These are phyloP conservation scores for Electrophaes corylata DNA, from an alignment of 2,888 invertebrate species.

Conservation along the genomic window DNA sequence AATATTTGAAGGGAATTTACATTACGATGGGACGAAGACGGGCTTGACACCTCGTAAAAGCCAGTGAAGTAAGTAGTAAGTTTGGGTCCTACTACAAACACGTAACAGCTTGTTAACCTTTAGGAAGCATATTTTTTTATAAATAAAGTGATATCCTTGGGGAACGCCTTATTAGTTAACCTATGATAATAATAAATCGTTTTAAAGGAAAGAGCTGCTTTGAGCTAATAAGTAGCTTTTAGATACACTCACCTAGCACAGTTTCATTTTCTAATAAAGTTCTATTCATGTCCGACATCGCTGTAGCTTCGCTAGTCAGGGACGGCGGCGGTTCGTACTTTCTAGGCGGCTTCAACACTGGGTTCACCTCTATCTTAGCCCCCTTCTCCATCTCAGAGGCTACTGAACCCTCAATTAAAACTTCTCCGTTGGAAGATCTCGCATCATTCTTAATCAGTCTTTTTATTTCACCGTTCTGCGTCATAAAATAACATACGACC, in stretches of 20 bases:
- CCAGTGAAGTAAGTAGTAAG: conserved; percentile 1
- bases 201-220: too few species aligned
- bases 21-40: conserved; percentile 18
- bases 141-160: background rate
- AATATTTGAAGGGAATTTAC: conserved; percentile 21
- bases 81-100: background rate
- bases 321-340: conserved; percentile 88
- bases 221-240: background rate
- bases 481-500: conserved; percentile 82
- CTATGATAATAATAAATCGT: too few species aligned
- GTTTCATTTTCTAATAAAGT: conserved; percentile 91
- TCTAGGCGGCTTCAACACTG: conserved; percentile 91
- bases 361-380: conserved; percentile 91
- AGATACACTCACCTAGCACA: conserved; percentile 85
- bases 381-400: conserved; percentile 92
- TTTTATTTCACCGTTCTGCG: conserved; percentile 78
- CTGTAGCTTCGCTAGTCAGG: conserved; percentile 87
- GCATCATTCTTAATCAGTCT: conserved; percentile 86
- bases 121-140: background rate
- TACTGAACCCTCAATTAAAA: conserved; percentile 88
- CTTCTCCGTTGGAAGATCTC: conserved; percentile 86
- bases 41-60: conserved; percentile 22
- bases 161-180: too few species aligned
- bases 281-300: conserved; percentile 91
- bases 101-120: background rate